Evolutionary conservation across 2,113 vertebrate species (phyloP), one percentile per base, ranked within the genome.

Genomic region (Chascanopsetta lugubris): DNA sequence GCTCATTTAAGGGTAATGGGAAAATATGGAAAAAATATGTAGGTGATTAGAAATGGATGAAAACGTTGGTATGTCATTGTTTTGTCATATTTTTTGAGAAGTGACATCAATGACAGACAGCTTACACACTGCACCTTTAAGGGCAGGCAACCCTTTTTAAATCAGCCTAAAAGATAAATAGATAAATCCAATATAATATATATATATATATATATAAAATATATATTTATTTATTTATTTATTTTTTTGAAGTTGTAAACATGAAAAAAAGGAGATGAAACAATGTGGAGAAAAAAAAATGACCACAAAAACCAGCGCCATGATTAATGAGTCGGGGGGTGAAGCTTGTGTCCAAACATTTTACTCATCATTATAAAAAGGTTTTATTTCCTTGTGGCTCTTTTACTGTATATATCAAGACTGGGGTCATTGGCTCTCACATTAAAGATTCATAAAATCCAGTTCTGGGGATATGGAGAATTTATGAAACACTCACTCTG

Each of bases 381-480:
- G 22, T 74, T 74, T 77, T 75, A 67, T 82, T 81, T 81, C 79
- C 25, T 55, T 17, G 64, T 71, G 76, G 61, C 61, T n/a, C n/a
- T 76, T 86, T 81, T 66, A 72, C 61, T 75, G 71, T 74, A 58
- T 86, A 85, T 72, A 86, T 86, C 76, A 85, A 60, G 72, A 56
- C 65, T 21, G 71, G 79, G 86, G 85, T 88, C 82, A 85, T 47
- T 76, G 77, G 74, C 73, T 79, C 69, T 77, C 60, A 30, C 73
- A 84, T 87, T 82, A 82, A 85, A 85, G 62, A 85, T 86, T 85
- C 78, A 89, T 84, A 79, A 80, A 83, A 84, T n/a, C 53, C 77
- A 80, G 69, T 75, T 61, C 72, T 63, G 62, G 58, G 71, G 75
- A 85, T 83, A 80, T 75, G 77, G 70, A 72, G 72, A 73, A 84